phyloP scores from a whole-genome alignment of 1,140 invertebrate genomes.

The Drosophila ananassae region DNA sequence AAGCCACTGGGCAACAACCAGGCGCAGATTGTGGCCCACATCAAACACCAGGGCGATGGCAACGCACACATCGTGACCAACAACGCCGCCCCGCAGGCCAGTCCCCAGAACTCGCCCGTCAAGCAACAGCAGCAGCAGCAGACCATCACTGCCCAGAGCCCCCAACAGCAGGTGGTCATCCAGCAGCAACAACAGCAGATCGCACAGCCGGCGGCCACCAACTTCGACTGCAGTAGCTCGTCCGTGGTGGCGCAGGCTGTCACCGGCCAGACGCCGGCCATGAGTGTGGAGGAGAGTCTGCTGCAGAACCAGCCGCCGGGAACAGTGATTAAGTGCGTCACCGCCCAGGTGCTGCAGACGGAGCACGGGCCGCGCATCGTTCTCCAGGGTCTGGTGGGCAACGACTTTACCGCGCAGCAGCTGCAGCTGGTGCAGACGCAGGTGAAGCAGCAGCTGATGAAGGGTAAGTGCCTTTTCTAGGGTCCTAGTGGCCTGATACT shows the following conservation, averaged over 20 bases:
- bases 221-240: conserved; percentile 25
- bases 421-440: conserved; percentile 92
- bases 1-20: conserved; percentile 89
- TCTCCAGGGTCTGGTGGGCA: conserved; percentile 91
- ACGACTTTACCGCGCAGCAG: conserved; percentile 92
- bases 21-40: conserved; percentile 88
- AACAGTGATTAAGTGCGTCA: conserved; percentile 94
- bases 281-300: conserved; percentile 89
- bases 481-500: not conserved
- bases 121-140: conserved; percentile 51
- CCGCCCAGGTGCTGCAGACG: conserved; percentile 92
- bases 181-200: conserved; percentile 50
- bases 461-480: conserved; percentile 86
- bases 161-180: conserved; percentile 59
- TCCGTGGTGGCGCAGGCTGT: conserved; percentile 31
- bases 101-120: conserved; percentile 60
- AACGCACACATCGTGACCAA: conserved; percentile 81
- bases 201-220: conserved; percentile 33
- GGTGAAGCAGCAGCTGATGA: conserved; percentile 93
- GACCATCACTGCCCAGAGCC: conserved; percentile 53
- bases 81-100: conserved; percentile 54
- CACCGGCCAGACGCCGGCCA: conserved; percentile 52
- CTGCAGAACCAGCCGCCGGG: conserved; percentile 91
- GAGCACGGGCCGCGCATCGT: conserved; percentile 92
- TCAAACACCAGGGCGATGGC: conserved; percentile 85